These are phyloP conservation scores for Bimastos eiseni DNA, from an alignment of 2,888 invertebrate species.

Conservation along the genomic window DNA sequence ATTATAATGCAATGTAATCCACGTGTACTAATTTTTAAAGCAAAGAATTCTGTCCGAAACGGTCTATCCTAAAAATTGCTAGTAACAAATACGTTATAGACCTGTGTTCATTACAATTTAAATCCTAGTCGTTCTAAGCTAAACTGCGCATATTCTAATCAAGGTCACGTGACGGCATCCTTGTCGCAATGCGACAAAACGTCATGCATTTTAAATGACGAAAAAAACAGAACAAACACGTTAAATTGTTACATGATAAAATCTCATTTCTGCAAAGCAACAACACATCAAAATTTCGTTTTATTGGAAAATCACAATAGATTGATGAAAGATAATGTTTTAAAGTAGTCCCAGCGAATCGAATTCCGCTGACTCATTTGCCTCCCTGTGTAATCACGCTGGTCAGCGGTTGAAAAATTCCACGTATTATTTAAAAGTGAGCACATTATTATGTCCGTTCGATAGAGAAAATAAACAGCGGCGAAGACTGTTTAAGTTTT, in stretches of 20 bases:
- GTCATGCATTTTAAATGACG: neutral
- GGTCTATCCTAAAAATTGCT: neutral
- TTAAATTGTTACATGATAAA: neutral
- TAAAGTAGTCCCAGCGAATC: neutral
- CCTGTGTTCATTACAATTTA: neutral
- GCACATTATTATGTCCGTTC: neutral
- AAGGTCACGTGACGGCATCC: neutral
- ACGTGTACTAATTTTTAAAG: neutral
- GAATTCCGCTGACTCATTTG: slow-evolving; percentile 4
- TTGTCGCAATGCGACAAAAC: neutral
- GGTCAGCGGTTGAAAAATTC: neutral
- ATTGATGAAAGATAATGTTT: neutral
- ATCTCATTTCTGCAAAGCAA: neutral
- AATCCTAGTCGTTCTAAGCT: neutral
- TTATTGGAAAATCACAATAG: neutral
- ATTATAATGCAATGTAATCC: neutral
- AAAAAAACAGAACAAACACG: neutral
- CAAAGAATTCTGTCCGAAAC: neutral
- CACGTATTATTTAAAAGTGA: neutral
- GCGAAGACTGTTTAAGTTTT: neutral
- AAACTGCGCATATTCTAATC: neutral
- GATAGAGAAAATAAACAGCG: neutral
- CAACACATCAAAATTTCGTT: neutral
- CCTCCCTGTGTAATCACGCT: neutral
- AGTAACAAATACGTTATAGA: neutral